These are phyloP conservation scores for Sebastes kiyomatsui DNA, from an alignment of 2,797 vertebrate genomes.

Conservation along the genomic window DNA sequence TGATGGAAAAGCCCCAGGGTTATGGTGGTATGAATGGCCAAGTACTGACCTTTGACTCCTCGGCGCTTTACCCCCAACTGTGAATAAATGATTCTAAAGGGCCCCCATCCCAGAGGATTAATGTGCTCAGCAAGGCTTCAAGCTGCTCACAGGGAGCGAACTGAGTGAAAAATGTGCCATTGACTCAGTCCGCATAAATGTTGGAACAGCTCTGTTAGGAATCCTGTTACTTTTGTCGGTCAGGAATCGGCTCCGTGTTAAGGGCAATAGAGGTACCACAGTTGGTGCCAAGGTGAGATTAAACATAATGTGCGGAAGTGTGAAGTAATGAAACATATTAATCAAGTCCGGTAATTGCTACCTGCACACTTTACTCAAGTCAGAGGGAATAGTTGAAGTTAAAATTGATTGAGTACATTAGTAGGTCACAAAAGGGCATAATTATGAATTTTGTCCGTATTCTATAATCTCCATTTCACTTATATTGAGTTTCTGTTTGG, in stretches of 20 bases:
- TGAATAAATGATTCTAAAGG: slow-evolving; percentile 74
- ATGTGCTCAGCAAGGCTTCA: slow-evolving; percentile 52
- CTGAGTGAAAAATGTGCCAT: slow-evolving; percentile 40
- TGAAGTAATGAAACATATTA: slow-evolving; percentile 44
- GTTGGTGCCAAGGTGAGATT: slow-evolving; percentile 26
- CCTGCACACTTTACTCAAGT: slow-evolving; percentile 6
- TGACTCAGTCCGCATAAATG: slow-evolving; percentile 25
- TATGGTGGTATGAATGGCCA: slow-evolving; percentile 64
- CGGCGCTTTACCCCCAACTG: slow-evolving; percentile 58
- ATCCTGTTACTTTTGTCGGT: slow-evolving; percentile 28
- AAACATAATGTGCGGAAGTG: slow-evolving; percentile 27
- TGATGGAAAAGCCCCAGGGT: slow-evolving; percentile 63
- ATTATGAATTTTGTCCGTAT: slow-evolving; percentile 2
- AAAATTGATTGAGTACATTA: slow-evolving; percentile 9
- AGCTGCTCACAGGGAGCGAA: slow-evolving; percentile 49
- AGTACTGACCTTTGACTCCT: slow-evolving; percentile 68
- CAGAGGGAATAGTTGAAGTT: not conserved
- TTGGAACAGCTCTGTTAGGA: slow-evolving; percentile 23
- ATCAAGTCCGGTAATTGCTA: slow-evolving; percentile 37
- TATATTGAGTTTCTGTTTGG: not conserved
- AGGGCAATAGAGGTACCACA: not conserved
- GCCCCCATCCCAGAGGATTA: slow-evolving; percentile 64
- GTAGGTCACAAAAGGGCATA: slow-evolving; percentile 18
- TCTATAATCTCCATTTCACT: slow-evolving; percentile 3
- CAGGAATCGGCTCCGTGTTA: slow-evolving; percentile 15